These are phyloP conservation scores for Eulimnadia texana DNA, from an alignment of 1,140 invertebrate species.

Conservation along the genomic window DNA sequence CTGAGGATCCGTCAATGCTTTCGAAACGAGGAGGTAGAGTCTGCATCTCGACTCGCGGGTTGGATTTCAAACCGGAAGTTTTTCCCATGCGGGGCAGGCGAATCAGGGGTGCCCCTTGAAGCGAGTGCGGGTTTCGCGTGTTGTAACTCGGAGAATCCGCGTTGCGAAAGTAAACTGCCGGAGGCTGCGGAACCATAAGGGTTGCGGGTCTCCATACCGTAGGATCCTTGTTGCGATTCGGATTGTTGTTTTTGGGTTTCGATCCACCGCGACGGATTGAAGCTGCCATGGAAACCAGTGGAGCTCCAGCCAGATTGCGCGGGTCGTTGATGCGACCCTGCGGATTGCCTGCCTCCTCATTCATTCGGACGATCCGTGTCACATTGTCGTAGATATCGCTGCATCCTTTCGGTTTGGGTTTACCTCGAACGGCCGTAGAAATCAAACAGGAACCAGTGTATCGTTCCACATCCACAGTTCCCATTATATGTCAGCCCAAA, in stretches of 20 bases:
- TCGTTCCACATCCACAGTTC: slow-evolving; percentile 40
- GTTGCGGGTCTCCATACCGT: not conserved
- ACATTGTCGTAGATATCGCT: not conserved
- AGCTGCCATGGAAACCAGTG: slow-evolving; percentile 45
- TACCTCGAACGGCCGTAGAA: slow-evolving; percentile 29
- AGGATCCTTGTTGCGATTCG: not conserved
- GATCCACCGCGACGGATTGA: slow-evolving; percentile 23
- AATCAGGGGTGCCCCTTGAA: not conserved
- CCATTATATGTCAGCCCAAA: not conserved
- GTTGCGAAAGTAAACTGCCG: not conserved
- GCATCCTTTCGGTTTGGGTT: too few species aligned
- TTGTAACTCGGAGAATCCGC: not conserved
- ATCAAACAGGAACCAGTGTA: slow-evolving; percentile 50
- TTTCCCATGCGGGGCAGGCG: not conserved
- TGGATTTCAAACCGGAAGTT: too few species aligned
- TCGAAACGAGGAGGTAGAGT: too few species aligned
- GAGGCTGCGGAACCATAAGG: too few species aligned
- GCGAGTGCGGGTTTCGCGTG: not conserved
- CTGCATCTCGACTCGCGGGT: too few species aligned
- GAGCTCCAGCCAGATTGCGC: slow-evolving; percentile 43
- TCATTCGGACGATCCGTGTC: not conserved
- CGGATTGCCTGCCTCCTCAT: not conserved
- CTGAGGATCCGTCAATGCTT: not conserved
- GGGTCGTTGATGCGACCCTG: not conserved
- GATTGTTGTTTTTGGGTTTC: not conserved